phyloP scores from a whole-genome alignment of 2,797 vertebrate species.

The Uromys caudimaculatus region DNA sequence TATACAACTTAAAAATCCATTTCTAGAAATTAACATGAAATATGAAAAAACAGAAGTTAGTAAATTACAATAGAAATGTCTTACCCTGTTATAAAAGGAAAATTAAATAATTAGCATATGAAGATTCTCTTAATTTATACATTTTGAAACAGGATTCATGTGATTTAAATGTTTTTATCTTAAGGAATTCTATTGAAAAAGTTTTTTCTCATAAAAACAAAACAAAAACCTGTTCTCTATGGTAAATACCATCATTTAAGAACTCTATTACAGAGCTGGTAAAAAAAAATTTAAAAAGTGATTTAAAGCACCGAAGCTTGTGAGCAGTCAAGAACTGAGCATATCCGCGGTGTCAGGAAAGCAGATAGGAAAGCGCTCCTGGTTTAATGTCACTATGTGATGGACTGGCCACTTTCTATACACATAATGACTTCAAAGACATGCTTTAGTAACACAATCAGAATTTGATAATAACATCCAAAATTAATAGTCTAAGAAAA shows the following conservation, averaged over 20 bases:
- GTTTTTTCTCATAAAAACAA: neutral
- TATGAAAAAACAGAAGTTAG: conserved; percentile 5
- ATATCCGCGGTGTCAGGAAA: neutral
- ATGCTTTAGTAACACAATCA: neutral
- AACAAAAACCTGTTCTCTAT: neutral
- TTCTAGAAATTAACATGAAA: conserved; percentile 20
- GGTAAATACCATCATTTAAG: neutral
- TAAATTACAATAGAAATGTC: neutral
- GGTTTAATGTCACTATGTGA: neutral
- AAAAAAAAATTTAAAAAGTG: conserved; percentile 61
- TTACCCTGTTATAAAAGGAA: neutral
- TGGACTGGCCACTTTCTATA: neutral
- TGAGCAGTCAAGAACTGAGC: neutral
- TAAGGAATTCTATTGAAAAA: neutral
- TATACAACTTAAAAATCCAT: neutral
- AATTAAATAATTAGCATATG: neutral
- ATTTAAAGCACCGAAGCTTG: conserved; percentile 25
- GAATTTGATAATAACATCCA: neutral
- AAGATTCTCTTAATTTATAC: conserved; percentile 33
- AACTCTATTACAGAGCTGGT: neutral
- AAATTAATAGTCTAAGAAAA: neutral
- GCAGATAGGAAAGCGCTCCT: neutral
- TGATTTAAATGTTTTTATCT: conserved; percentile 14
- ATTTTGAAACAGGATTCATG: neutral
- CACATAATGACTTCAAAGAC: neutral